Evolutionary conservation across 2,888 invertebrate species (phyloP), one percentile per base, ranked within the genome.

Genomic region (Lithophane socia): DNA sequence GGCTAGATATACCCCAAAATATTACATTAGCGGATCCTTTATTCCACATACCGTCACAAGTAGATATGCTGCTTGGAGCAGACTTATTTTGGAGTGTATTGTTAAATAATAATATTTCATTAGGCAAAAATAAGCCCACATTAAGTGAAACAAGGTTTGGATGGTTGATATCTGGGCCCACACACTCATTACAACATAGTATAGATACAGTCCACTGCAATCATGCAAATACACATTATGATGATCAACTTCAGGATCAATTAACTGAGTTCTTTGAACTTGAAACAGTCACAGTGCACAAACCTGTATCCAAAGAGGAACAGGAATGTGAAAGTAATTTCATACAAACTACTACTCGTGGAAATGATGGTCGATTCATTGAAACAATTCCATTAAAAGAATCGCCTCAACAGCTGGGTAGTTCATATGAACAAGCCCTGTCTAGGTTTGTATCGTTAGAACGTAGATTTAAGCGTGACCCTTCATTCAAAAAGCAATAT

Each of bases 11-110:
- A 44, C 73, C 54, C 24, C 65, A 1, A 73, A 73, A 64, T 44
- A 73, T 68, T 49, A 60, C 49, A 74, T 60, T 60, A 67, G 60
- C 67, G 44, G 73, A 73, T 66, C 66, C 73, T 47, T 58, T 21
- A 44, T 74, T 67, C 42, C 58, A 74, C 60, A 74, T 49, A 49
- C 73, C 67, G 49, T 49, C 73, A 3, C 66, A 66, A 67, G 60
- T 74, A 60, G 73, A 66, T 24, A 66, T 66, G 49, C 49, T 73
- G 52, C 73, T 74, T 66, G 73, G 60, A 66, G 73, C 67, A 13
- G 66, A 74, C 60, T 60, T 67, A 60, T 74, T 74, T 67, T 74
- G 60, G 66, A 37, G 47, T 66, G 73, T 67, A 44, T 52, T 74
- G 7, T 54, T 54, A 42, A 64, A 64, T 13, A 61, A 52, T 24